These are phyloP conservation scores for Pseudochromis fuscus DNA, from an alignment of 2,797 vertebrate genomes.

Conservation along the genomic window DNA sequence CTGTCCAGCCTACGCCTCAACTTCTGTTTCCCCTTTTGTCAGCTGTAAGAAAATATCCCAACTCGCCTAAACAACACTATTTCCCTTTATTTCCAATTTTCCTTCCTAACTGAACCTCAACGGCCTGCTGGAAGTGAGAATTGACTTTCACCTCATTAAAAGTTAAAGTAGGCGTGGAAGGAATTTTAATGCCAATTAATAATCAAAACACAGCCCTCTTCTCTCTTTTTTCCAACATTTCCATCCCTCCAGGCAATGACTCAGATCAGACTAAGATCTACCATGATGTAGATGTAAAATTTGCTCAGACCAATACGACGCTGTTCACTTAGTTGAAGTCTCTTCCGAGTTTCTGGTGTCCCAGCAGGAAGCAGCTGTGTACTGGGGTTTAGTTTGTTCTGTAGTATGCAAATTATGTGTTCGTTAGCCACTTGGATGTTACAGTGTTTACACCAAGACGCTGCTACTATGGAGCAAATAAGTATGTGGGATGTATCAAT, in stretches of 20 bases:
- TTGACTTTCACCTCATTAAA: constrained; percentile 80
- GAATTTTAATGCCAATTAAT: constrained; percentile 82
- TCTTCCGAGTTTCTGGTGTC: constrained; percentile 30
- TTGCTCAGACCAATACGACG: constrained; percentile 36
- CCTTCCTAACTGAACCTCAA: constrained; percentile 47
- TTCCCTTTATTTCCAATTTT: constrained; percentile 46
- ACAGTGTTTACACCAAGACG: not conserved
- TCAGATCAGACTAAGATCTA: constrained; percentile 58
- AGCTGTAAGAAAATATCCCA: constrained; percentile 16
- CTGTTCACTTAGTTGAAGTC: constrained; percentile 24
- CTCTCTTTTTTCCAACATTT: constrained; percentile 46
- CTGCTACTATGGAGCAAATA: not conserved
- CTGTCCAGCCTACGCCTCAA: constrained; percentile 18
- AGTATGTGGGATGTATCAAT: not conserved
- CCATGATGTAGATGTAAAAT: constrained; percentile 54
- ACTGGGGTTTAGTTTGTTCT: constrained; percentile 21
- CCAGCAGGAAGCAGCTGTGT: constrained; percentile 1
- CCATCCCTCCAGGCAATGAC: constrained; percentile 49
- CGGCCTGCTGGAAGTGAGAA: constrained; percentile 43
- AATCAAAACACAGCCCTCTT: constrained; percentile 71
- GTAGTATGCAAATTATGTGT: constrained; percentile 36
- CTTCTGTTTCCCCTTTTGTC: constrained; percentile 28
- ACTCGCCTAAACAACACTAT: constrained; percentile 32
- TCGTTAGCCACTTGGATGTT: not conserved
- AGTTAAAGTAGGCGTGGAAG: constrained; percentile 72